A percentile compares a stretch with the other conserved stretches of the same genome.
These are phyloP conservation scores for Oxytorus armatus DNA, from an alignment of 2,888 invertebrate species.

Conservation along the genomic window DNA sequence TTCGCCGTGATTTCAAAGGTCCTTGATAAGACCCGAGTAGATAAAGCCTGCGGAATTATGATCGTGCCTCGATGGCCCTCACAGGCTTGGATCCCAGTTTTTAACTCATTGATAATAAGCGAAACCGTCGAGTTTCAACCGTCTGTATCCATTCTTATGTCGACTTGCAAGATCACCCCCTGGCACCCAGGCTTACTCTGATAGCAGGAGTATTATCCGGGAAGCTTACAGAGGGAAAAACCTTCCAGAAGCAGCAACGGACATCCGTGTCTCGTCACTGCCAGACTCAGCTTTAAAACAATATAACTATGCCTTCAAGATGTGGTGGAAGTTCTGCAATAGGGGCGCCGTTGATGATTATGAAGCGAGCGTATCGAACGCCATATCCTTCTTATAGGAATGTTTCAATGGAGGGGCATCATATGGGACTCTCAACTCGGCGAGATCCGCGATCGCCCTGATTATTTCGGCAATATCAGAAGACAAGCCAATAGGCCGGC, in stretches of 20 bases:
- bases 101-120: background rate
- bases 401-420: background rate
- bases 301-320: background rate
- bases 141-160: background rate
- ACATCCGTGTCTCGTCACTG: background rate
- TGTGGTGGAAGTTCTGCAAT: background rate
- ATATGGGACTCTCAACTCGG: background rate
- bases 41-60: constrained; percentile 72
- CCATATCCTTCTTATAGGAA: background rate
- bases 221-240: background rate
- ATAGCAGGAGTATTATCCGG: background rate
- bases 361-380: background rate
- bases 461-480: background rate
- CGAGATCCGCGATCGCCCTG: background rate
- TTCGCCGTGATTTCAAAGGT: constrained; percentile 72
- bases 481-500: background rate
- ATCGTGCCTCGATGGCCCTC: no score
- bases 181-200: background rate
- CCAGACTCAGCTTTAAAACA: background rate
- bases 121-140: background rate
- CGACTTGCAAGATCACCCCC: background rate
- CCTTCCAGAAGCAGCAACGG: background rate
- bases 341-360: background rate
- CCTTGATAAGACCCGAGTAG: constrained; percentile 73
- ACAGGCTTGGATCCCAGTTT: background rate